Conservation (phyloP, 2,797 vertebrate genomes). For the Acanthornis magna region DNA sequence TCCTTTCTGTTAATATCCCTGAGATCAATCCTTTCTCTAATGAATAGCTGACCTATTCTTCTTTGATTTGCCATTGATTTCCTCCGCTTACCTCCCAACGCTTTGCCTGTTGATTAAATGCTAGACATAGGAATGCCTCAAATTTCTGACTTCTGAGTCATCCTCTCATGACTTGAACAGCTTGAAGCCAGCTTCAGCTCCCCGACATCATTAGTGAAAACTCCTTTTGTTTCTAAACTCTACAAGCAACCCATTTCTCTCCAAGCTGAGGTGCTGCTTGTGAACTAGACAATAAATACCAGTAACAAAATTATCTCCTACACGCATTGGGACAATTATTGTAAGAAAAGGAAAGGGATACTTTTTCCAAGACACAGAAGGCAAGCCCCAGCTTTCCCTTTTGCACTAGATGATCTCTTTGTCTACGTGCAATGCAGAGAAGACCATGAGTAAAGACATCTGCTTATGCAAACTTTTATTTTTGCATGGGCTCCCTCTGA, state of each 20-base stretch:
- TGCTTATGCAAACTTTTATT: neutral
- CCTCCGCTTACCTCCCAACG: conserved; percentile 26
- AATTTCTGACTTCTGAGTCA: conserved; percentile 76
- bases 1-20: conserved; percentile 34
- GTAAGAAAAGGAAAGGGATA: neutral
- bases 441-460: neutral
- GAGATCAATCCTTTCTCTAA: conserved; percentile 50
- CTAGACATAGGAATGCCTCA: conserved; percentile 61
- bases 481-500: neutral
- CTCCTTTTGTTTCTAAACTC: conserved; percentile 48
- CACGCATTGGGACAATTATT: neutral
- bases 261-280: neutral
- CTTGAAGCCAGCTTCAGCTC: conserved; percentile 53
- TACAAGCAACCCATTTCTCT: neutral
- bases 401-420: neutral
- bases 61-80: conserved; percentile 67
- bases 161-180: conserved; percentile 65
- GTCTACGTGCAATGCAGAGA: neutral
- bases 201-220: conserved; percentile 48
- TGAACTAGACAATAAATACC: conserved; percentile 2
- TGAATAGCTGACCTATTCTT: conserved; percentile 66
- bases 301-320: conserved; percentile 11
- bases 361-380: neutral
- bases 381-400: neutral
- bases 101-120: conserved; percentile 62